phyloP scores from a whole-genome alignment of 2,888 invertebrate genomes.

The Erebia ligea region DNA sequence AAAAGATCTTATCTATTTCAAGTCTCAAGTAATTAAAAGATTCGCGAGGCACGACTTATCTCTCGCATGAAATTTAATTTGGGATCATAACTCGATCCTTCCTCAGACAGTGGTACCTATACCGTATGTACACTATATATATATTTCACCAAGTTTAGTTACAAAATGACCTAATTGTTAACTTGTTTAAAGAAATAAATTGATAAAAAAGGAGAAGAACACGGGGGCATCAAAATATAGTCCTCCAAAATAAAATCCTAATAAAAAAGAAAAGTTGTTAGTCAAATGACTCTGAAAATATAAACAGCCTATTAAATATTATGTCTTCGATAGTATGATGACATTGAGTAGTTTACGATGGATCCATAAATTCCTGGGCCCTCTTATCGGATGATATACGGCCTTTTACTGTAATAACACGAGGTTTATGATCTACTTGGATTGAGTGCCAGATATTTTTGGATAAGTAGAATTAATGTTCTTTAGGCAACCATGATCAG shows the following conservation, averaged over 20 bases:
- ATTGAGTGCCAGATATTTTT: conserved; percentile 19
- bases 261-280: not conserved
- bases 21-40: conserved; percentile 10
- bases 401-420: conserved; percentile 15
- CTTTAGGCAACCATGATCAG: too few species aligned
- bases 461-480: not conserved
- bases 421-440: conserved; percentile 10
- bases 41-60: not conserved
- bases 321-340: not conserved
- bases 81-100: not conserved
- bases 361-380: conserved; percentile 29
- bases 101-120: not conserved
- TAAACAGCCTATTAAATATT: conserved; percentile 6
- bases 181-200: too few species aligned
- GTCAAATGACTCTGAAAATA: conserved; percentile 1
- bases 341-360: conserved; percentile 24
- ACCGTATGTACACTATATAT: too few species aligned
- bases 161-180: not conserved
- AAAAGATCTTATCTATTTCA: conserved; percentile 4
- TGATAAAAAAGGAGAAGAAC: too few species aligned
- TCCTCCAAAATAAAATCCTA: not conserved
- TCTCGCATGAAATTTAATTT: conserved; percentile 12
- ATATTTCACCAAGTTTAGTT: too few species aligned
- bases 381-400: conserved; percentile 34
- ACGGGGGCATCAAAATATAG: too few species aligned